Base-by-base conservation (phyloP, 2,113 vertebrate genomes). In the Theristicus caerulescens region DNA sequence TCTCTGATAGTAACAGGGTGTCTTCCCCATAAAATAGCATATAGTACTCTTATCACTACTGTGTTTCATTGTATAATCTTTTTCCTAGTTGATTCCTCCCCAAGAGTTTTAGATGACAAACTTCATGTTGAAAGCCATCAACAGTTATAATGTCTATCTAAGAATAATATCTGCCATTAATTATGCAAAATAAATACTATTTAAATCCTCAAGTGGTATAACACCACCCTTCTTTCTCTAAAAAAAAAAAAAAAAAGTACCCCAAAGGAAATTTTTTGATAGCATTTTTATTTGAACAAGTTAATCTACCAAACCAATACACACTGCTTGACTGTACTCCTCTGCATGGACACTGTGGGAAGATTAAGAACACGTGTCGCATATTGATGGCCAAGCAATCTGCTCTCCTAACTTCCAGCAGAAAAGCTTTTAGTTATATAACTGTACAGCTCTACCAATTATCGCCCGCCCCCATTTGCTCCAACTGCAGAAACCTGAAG, bases 321-420 rank as follows among this genome's bases (percentile, higher is more conserved):
- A 71, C 38, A 40, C 7, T 64, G 83, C 65, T 91, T 92, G 65
- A 76, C 72, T 94, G 88, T 32, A 95, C 91, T 97, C 95, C 96
- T 96, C 95, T 96, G 92, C 86, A 84, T 16, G 93, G 96, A 94
- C 95, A 95, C 73, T 94, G 97, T 97, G 96, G 92, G 94, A 82
- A 95, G 96, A 89, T 91, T 74, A 87, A 69, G 82, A 94, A 93
- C 92, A 96, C 7, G 25, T 81, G 94, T 91, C 8, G 3, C n/a
- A 74, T 74, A 86, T 64, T 79, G 91, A 95, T 89, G 96, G 95
- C 93, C 97, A 96, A 92, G 83, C 95, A 96, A 97, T 95, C 95
- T 96, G 91, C 90, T 93, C 81, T 71, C 72, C 91, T 44, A 88
- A 94, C 72, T 95, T 82, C 72, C 57, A 95, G 47, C 73, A 92